Base-by-base conservation (phyloP, 2,888 invertebrate species). In the Polymixis flavicincta region DNA sequence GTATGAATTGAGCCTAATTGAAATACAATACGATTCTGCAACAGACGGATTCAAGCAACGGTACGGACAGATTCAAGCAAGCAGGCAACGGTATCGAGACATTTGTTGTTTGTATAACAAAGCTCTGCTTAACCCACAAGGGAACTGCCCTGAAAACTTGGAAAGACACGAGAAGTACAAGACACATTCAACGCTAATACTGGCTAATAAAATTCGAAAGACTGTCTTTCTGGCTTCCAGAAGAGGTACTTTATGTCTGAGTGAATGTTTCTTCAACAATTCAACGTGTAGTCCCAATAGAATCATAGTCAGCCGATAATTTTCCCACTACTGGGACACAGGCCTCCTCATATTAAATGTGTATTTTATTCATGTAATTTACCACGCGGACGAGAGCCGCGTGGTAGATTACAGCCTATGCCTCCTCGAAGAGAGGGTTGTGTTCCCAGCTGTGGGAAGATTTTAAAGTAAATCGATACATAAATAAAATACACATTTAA, bases 1-100 rank as follows among this genome's bases (percentile, higher is more conserved):
- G 66, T 72, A 66, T 70, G 64, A 68, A 79, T 64, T 37, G 63
- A 79, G 37, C 59, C 70, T 83, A 75, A 79, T 82, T 79, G 75
- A 64, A 74, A 75, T 75, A 75, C 74, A 82, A 75, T 78, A 75
- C 69, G 28, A 32, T n/a, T n/a, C 22, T 71, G 42, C 61, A 50
- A 37, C n/a, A 37, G 69, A 65, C 71, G 32, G 28, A 74, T 69
- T 55, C 52, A 54, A 60, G 55, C 22, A 63, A 52, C 57, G 19
- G 32, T 48, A 32, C 45, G 54, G 68, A 80, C 54, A 45, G 45
- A 72, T 71, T 59, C 57, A 59, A 64, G 45, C n/a, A 61, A 50
- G 25, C 13, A 13, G 8, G 22, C 52, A 32, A 37, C 61, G 13
- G 25, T 14, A 76, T 28, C 14, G 22, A 71, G 37, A 67, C 61